Base-by-base conservation (phyloP, 1,140 invertebrate genomes). In the Paralvinella palmiformis region DNA sequence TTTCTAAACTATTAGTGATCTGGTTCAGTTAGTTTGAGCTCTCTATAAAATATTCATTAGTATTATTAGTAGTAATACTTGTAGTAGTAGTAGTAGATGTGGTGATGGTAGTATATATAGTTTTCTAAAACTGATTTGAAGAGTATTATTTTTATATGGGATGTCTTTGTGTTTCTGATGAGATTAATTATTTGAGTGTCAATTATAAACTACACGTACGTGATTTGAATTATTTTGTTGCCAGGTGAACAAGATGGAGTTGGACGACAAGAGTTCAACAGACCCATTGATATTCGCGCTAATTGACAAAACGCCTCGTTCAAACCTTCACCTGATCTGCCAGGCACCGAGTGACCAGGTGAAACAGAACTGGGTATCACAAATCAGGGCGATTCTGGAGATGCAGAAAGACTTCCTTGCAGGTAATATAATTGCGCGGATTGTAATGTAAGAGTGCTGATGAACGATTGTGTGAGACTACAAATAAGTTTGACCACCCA, bases 231-330 rank as follows among this genome's bases (percentile, higher is more conserved):
- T 50, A 13, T 67, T 33, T 65, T 22, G 61, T 44, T 63, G 72
- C 63, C 74, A 95, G 93, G 89, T 96, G 62, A 97, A 98, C 79
- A 96, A 96, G 83, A 92, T 98, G 91, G 86, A 86, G 59, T 79
- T 96, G 70, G 73, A 79, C 68, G 86, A 88, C 69, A 83, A 83
- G 52, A 72, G 83, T 41, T 85, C 86, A 56, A 87, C 86, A 65
- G 82, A 85, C 60, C 81, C 83, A 5, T 86, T 87, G 52, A 87
- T 86, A 70, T 98, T 96, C 78, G 82, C 89, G 13, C 85, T 98
- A 44, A 74, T 93, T 88, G 71, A 92, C 88, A 70, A 71, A 61
- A 76, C 75, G 15, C 79, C 77, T 29, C 65, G 92, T 90, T 82
- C 89, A 87, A 85, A 85, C 50, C 74, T 88, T 27, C 86, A 86